Evolutionary conservation across 2,888 invertebrate genomes (phyloP).

Genomic region (Lochmaea crataegi): DNA sequence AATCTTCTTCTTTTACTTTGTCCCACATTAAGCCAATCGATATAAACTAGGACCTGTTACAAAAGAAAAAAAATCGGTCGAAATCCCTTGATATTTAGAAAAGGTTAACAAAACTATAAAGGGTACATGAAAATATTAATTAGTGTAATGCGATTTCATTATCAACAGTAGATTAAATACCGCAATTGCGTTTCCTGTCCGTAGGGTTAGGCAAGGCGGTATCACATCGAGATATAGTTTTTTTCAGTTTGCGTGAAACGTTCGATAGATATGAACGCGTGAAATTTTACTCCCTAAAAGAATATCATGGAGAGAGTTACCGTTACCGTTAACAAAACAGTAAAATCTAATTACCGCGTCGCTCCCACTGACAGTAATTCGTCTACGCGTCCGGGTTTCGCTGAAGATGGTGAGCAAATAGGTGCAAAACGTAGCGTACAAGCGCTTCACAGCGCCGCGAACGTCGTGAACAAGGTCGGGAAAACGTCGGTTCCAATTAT

Average conservation of each 20-base stretch:
- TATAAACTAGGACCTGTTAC: conserved; percentile 30
- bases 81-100: conserved; percentile 40
- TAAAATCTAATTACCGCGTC: conserved; percentile 15
- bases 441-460: conserved; percentile 12
- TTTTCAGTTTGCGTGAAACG: conserved; percentile 41
- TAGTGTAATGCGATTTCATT: conserved; percentile 37
- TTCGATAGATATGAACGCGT: conserved; percentile 33
- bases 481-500: neutral
- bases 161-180: conserved; percentile 39
- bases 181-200: conserved; percentile 40
- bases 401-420: conserved; percentile 18
- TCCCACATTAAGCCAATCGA: conserved; percentile 24
- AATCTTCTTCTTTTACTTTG: neutral
- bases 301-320: conserved; percentile 14
- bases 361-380: neutral
- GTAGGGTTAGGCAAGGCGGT: conserved; percentile 29
- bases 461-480: neutral
- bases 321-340: neutral
- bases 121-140: conserved; percentile 39
- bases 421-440: conserved; percentile 20
- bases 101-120: conserved; percentile 36
- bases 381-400: conserved; percentile 19
- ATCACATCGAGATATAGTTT: conserved; percentile 27
- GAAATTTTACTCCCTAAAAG: neutral
- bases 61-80: conserved; percentile 14